A percentile compares a stretch with the other conserved stretches of the same genome.
These are phyloP conservation scores for Macrosteles quadrilineatus DNA, from an alignment of 1,140 invertebrate genomes.

Conservation along the genomic window DNA sequence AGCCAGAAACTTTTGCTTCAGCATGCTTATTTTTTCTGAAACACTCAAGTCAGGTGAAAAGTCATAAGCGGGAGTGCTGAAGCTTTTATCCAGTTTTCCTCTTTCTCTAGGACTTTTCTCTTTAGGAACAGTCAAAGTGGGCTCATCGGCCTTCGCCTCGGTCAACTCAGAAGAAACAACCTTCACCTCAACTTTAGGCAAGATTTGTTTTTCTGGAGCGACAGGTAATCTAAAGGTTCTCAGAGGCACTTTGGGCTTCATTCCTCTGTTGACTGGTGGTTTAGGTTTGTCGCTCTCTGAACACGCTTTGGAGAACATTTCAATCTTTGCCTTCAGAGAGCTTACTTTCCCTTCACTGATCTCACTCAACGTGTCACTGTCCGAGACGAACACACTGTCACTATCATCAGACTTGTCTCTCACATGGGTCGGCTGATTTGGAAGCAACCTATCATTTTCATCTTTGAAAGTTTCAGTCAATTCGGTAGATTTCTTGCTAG, in stretches of 20 bases:
- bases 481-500: slow-evolving; percentile 30
- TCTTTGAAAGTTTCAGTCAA: slow-evolving; percentile 26
- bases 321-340: slow-evolving; percentile 38
- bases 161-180: neutral
- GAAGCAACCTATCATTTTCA: neutral
- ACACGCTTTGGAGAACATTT: slow-evolving; percentile 38
- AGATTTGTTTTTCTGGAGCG: slow-evolving; percentile 9
- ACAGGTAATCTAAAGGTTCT: slow-evolving; percentile 40
- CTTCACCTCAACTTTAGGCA: slow-evolving; percentile 6
- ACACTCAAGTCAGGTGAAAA: slow-evolving; percentile 43
- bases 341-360: slow-evolving; percentile 11
- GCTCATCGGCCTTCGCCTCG: neutral
- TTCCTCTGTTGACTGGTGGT: slow-evolving; percentile 1
- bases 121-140: neutral
- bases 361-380: slow-evolving; percentile 13
- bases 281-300: slow-evolving; percentile 10
- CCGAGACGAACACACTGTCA: slow-evolving; percentile 20
- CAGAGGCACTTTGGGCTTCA: slow-evolving; percentile 46
- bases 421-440: neutral
- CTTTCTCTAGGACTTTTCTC: slow-evolving; percentile 45
- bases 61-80: slow-evolving; percentile 76
- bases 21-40: slow-evolving; percentile 14
- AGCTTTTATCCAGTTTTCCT: slow-evolving; percentile 69
- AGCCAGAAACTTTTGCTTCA: slow-evolving; percentile 39
- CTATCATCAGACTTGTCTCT: slow-evolving; percentile 23